These are phyloP conservation scores for Taenioides sp. DNA, from an alignment of 2,797 vertebrate species.

Conservation along the genomic window DNA sequence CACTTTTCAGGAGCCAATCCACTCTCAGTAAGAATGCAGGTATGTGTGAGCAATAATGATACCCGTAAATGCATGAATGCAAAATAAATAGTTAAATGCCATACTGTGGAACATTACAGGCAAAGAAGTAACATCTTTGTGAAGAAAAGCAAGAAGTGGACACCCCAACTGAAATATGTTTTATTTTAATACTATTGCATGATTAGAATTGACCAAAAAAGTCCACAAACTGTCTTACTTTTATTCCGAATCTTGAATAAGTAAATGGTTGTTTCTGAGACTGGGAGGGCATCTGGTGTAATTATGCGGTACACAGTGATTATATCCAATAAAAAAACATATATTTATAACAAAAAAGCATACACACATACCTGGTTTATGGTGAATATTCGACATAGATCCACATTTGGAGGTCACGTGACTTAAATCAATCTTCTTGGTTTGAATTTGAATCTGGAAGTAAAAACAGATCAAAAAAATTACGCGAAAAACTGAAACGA, in stretches of 20 bases:
- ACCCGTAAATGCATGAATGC: no score
- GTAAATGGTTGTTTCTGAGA: neutral
- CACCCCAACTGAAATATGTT: no score
- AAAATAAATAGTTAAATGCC: no score
- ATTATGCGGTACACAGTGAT: neutral
- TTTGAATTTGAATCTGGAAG: conserved; percentile 88
- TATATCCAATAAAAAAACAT: no score
- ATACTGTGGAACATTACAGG: no score
- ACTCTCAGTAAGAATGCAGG: no score
- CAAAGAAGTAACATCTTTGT: no score
- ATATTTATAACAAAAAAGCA: neutral
- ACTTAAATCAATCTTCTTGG: conserved; percentile 93
- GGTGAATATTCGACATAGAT: conserved; percentile 91
- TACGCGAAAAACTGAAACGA: neutral
- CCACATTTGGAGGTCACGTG: conserved; percentile 92
- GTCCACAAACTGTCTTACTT: neutral
- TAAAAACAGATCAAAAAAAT: neutral
- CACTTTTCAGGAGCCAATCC: no score
- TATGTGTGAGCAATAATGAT: no score
- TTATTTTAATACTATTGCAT: no score
- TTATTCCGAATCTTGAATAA: neutral
- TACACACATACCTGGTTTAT: conserved; percentile 83
- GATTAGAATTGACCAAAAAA: no score
- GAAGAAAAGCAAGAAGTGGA: no score
- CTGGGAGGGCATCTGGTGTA: neutral